Evolutionary conservation across 2,888 invertebrate species (phyloP).

Genomic region (Pharmacophagus antenor): DNA sequence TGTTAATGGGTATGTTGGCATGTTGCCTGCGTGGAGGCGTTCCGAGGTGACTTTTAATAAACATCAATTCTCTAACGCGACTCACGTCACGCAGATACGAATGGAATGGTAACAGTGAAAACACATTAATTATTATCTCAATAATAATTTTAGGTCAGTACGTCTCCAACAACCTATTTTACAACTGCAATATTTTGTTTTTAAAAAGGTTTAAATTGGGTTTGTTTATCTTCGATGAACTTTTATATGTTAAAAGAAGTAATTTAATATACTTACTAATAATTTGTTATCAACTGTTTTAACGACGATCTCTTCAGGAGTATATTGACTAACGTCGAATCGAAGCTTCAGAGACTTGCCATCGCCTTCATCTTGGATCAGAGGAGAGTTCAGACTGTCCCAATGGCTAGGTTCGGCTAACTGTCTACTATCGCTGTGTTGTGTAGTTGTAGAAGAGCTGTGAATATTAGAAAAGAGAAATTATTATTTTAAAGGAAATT

Average conservation of each 20-base stretch:
- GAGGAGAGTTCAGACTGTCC: slow-evolving; percentile 95
- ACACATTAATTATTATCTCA: slow-evolving; percentile 23
- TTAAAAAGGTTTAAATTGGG: background rate
- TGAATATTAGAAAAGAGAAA: slow-evolving; percentile 38
- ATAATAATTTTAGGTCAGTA: slow-evolving; percentile 14
- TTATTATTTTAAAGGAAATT: background rate
- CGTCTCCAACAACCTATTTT: slow-evolving; percentile 14
- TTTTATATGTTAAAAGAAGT: background rate
- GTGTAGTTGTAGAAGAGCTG: slow-evolving; percentile 84
- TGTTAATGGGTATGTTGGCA: slow-evolving; percentile 50
- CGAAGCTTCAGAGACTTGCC: slow-evolving; percentile 96
- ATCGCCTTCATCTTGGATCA: slow-evolving; percentile 96
- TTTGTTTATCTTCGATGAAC: background rate
- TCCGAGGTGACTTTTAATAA: slow-evolving; percentile 28
- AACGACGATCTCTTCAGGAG: slow-evolving; percentile 98
- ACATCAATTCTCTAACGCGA: slow-evolving; percentile 33
- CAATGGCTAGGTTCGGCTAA: slow-evolving; percentile 84
- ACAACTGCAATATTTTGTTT: background rate
- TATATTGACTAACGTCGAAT: slow-evolving; percentile 98
- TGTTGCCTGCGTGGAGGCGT: slow-evolving; percentile 44
- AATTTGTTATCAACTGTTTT: slow-evolving; percentile 99
- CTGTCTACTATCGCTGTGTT: slow-evolving; percentile 82
- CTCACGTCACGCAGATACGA: slow-evolving; percentile 29
- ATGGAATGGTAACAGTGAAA: slow-evolving; percentile 16
- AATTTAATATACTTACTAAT: slow-evolving; percentile 83